phyloP scores from a whole-genome alignment of 2,888 invertebrate species.

The Aromia moschata region DNA sequence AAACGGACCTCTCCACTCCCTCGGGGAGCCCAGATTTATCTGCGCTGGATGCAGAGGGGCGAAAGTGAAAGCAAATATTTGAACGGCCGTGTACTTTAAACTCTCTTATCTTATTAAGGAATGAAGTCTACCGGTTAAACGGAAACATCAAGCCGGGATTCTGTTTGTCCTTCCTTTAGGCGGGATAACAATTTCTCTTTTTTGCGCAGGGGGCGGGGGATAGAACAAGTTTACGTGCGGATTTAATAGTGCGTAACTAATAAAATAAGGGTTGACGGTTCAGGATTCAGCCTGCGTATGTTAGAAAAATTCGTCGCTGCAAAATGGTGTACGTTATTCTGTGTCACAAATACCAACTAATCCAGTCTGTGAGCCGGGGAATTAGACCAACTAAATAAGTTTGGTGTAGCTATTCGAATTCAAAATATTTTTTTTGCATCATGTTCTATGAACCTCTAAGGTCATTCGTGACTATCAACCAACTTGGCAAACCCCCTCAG shows the following conservation, averaged over 20 bases:
- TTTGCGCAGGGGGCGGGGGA: neutral
- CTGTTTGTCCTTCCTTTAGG: constrained; percentile 44
- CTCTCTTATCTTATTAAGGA: constrained; percentile 54
- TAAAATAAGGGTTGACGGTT: too few species aligned
- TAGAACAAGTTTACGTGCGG: neutral
- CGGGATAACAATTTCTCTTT: constrained; percentile 29
- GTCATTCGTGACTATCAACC: too few species aligned
- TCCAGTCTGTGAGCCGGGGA: too few species aligned
- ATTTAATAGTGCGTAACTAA: neutral
- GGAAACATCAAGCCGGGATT: constrained; percentile 46
- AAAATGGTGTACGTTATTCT: too few species aligned
- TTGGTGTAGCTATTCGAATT: too few species aligned
- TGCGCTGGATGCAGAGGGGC: constrained; percentile 11
- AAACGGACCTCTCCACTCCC: constrained; percentile 19
- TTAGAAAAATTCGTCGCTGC: too few species aligned
- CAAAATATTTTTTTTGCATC: too few species aligned
- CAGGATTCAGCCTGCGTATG: too few species aligned
- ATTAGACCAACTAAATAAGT: too few species aligned
- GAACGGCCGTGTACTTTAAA: constrained; percentile 49
- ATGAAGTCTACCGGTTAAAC: constrained; percentile 39
- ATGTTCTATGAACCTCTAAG: too few species aligned
- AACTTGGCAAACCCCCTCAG: too few species aligned
- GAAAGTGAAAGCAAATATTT: constrained; percentile 44
- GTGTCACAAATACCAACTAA: too few species aligned
- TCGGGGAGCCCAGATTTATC: constrained; percentile 15